Base-by-base conservation (phyloP, 2,888 invertebrate species). In the Hemistola chrysoprasaria region DNA sequence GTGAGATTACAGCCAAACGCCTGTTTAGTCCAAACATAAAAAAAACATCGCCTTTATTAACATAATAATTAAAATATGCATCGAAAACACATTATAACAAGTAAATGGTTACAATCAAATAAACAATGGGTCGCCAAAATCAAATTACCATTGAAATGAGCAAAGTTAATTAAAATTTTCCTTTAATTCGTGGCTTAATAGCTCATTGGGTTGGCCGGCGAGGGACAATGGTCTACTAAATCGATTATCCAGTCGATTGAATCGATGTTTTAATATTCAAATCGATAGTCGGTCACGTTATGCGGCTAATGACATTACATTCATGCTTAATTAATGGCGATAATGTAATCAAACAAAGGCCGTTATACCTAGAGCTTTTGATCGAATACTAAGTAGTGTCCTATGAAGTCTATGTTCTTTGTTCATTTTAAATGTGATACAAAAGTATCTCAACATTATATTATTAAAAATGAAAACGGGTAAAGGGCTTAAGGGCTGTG, bases 181-280 rank as follows among this genome's bases (percentile, higher is more conserved):
- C 44, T 49, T 49, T 42, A 47, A 51, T 50, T 50, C 36, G 40
- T 45, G 32, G 31, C 39, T 51, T 52, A 59, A 50, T 51, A 40
- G 47, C 40, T 40, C 45, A 48, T 49, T 52, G 35, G 36, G 37
- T 36, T 37, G 46, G 32, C 77, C 77, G 78, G 76, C 71, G 71
- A 54, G 38, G 54, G 51, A 74, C 78, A 77, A 78, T 71, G 62
- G 70, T 38, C 53, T 48, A 49, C 58, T 55, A 55, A 60, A 53
- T 56, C 55, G 71, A 75, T 73, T 73, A 77, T 66, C 57, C 78
- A 72, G 65, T 49, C 56, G 64, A 55, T 50, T 69, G 62, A 62
- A 60, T 68, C 65, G 62, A 65, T 63, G 56, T 63, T 68, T 73
- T 62, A 68, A 71, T 70, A 77, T 76, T 73, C 69, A 69, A 71